Percentiles rank a stretch among this genome's conserved stretches.
phyloP scores from a whole-genome alignment of 2,888 invertebrate genomes.

The Leucania comma region DNA sequence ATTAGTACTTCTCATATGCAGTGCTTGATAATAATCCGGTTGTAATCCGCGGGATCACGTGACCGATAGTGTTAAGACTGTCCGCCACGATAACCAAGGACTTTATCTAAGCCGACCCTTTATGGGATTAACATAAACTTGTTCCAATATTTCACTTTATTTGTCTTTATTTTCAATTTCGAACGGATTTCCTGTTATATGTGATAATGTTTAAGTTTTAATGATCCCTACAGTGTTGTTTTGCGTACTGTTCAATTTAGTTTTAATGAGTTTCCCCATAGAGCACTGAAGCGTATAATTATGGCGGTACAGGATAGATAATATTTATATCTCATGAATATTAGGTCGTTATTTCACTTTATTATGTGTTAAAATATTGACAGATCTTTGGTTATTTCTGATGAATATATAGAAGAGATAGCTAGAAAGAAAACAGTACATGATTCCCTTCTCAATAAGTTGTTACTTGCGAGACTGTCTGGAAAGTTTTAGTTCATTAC shows the following conservation, averaged over 20 bases:
- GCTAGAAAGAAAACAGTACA: neutral
- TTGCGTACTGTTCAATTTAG: neutral
- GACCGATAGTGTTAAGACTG: constrained; percentile 83
- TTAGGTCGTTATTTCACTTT: neutral
- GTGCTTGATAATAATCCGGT: constrained; percentile 78
- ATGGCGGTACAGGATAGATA: neutral
- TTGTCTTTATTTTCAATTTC: constrained; percentile 77
- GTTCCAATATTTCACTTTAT: constrained; percentile 83
- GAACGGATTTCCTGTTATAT: constrained; percentile 65
- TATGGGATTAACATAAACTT: constrained; percentile 86
- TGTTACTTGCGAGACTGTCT: constrained; percentile 18
- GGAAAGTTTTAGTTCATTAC: constrained; percentile 37
- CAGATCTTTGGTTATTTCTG: neutral
- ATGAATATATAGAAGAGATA: neutral
- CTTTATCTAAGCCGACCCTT: constrained; percentile 85
- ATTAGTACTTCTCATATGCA: constrained; percentile 77
- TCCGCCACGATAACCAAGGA: constrained; percentile 82
- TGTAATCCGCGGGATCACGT: constrained; percentile 83
- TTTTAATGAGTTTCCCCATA: constrained; percentile 23
- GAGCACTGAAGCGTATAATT: constrained; percentile 1
- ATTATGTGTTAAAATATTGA: neutral
- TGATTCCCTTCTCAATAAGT: constrained; percentile 1
- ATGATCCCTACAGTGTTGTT: constrained; percentile 11
- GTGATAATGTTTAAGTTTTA: constrained; percentile 60
- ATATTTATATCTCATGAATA: constrained; percentile 4